Percentiles rank a stretch among this genome's conserved stretches.
Evolutionary conservation across 2,113 vertebrate species (phyloP).

Genomic region (Halcyon senegalensis): DNA sequence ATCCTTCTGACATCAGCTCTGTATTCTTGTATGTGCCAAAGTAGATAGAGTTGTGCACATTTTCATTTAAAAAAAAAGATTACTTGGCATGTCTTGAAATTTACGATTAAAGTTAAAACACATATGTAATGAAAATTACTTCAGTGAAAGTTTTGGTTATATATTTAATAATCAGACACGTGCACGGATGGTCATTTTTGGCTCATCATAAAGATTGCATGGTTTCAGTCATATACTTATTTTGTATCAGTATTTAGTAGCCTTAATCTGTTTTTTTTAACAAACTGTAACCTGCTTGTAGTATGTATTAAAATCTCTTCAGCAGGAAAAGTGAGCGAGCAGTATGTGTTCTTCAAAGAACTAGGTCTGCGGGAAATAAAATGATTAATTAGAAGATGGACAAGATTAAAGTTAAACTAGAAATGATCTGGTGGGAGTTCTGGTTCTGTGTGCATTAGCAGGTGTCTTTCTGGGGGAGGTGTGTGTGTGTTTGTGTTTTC

Average conservation of each 20-base stretch:
- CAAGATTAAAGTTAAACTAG: neutral
- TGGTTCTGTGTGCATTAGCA: neutral
- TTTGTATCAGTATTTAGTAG: neutral
- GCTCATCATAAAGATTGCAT: neutral
- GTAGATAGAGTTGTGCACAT: neutral
- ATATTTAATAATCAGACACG: neutral
- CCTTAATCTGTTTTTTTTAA: neutral
- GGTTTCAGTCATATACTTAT: neutral
- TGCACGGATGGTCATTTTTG: fast-evolving
- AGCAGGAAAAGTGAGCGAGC: neutral
- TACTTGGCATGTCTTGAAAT: neutral
- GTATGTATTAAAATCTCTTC: neutral
- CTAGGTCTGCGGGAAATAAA: neutral
- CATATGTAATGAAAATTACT: neutral
- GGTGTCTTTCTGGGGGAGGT: neutral
- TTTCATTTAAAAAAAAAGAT: neutral
- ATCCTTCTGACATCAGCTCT: neutral
- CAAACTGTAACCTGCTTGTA: neutral
- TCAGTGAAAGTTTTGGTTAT: neutral
- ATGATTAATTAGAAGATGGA: neutral
- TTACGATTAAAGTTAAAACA: neutral
- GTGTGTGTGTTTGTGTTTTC: neutral
- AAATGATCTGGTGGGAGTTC: neutral
- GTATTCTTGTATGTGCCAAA: neutral
- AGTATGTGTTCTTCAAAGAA: neutral